phyloP scores from a whole-genome alignment of 2,888 invertebrate species.

The Amiota minor region DNA sequence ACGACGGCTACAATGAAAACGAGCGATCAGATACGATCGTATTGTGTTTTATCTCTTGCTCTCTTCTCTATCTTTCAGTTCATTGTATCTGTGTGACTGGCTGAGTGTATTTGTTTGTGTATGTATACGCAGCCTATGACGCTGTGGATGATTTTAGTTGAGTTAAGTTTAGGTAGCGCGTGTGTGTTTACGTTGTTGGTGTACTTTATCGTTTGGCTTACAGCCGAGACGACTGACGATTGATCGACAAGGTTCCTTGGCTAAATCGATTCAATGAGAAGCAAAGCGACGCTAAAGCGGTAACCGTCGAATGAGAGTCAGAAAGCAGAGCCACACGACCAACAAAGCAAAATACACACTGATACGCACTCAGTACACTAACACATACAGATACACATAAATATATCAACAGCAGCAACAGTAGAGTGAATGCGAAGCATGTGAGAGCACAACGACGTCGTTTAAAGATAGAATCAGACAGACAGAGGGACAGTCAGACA shows the following conservation, averaged over 20 bases:
- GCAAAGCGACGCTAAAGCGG: slow-evolving; percentile 49
- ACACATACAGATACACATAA: neutral
- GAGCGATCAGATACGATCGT: slow-evolving; percentile 29
- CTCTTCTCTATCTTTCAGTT: neutral
- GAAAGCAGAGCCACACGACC: slow-evolving; percentile 50
- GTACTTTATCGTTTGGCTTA: slow-evolving; percentile 67
- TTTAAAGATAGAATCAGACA: slow-evolving; percentile 48
- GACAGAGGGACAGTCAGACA: slow-evolving; percentile 26
- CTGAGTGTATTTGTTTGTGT: neutral
- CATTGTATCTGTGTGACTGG: neutral
- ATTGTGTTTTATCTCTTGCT: neutral
- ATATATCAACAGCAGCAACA: neutral
- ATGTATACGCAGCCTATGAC: slow-evolving; percentile 21
- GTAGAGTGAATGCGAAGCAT: too few relatives aligned
- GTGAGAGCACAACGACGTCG: neutral
- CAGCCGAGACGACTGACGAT: slow-evolving; percentile 69
- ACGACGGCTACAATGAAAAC: slow-evolving; percentile 34
- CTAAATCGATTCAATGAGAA: slow-evolving; percentile 66
- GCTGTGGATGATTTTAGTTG: slow-evolving; percentile 31
- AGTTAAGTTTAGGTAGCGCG: slow-evolving; percentile 31
- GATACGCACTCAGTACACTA: slow-evolving; percentile 10
- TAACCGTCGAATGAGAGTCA: slow-evolving; percentile 56
- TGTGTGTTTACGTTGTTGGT: slow-evolving; percentile 36
- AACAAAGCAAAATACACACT: slow-evolving; percentile 34
- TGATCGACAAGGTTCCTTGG: slow-evolving; percentile 71